phyloP scores from a whole-genome alignment of 92 coral and sea anemone species.

The Chrysogorgia sp. region DNA sequence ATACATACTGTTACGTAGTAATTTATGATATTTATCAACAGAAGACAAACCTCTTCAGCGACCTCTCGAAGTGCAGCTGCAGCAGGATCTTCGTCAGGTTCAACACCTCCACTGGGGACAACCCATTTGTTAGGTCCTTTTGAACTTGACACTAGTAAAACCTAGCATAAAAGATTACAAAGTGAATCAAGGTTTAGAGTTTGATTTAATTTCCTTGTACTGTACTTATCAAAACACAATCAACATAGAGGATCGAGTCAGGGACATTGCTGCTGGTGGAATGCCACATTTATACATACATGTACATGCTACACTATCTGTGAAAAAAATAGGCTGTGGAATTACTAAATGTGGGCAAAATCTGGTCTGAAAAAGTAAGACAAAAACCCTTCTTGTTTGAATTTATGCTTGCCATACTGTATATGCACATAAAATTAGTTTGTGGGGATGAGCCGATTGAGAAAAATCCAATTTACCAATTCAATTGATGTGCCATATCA shows the following conservation, averaged over 20 bases:
- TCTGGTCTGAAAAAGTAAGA: no score
- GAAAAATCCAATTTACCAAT: no score
- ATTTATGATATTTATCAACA: background rate
- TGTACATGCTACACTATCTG: background rate
- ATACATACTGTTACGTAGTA: no score
- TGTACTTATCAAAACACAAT: no score
- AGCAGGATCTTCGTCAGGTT: slow-evolving; percentile 86
- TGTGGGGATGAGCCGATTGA: no score
- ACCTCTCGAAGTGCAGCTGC: slow-evolving; percentile 98
- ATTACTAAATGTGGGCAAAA: background rate
- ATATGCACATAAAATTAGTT: no score
- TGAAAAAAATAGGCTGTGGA: background rate
- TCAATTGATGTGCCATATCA: no score
- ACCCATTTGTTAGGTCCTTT: slow-evolving; percentile 93
- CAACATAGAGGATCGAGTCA: no score
- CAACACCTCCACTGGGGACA: slow-evolving; percentile 98
- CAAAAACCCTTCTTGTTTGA: no score
- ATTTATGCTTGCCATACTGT: no score
- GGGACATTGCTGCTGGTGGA: no score
- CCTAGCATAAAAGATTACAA: slow-evolving; percentile 51
- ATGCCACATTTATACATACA: no score
- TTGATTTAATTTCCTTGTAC: background rate
- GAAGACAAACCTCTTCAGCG: slow-evolving; percentile 84
- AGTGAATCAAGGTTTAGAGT: background rate
- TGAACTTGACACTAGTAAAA: slow-evolving; percentile 85